Conservation (phyloP, 2,113 vertebrate genomes). For the Colossoma macropomum region DNA sequence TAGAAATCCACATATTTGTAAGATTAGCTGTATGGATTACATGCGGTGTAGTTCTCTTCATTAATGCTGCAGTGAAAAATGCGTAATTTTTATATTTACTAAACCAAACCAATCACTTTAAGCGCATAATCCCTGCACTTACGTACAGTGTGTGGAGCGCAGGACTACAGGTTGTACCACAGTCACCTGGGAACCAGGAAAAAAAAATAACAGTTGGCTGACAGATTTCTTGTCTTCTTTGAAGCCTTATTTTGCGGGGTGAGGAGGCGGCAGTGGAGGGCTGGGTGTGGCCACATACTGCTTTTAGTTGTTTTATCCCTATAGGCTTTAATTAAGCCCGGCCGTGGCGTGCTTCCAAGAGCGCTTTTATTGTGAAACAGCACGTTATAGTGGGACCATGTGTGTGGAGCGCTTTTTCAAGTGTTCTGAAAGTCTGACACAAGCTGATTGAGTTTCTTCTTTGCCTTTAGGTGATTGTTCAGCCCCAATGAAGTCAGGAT, state of each 20-base stretch:
- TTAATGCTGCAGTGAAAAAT: too few species aligned
- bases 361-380: background rate
- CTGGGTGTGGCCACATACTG: slow-evolving; percentile 59
- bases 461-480: slow-evolving; percentile 45
- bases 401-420: background rate
- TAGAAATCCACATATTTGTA: background rate
- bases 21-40: background rate
- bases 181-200: slow-evolving; percentile 26
- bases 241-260: background rate
- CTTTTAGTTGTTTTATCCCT: slow-evolving; percentile 35
- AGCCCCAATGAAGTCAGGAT: slow-evolving; percentile 70
- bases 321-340: slow-evolving; percentile 25
- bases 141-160: too few species aligned
- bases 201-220: slow-evolving; percentile 26
- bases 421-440: background rate
- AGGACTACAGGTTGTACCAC: too few species aligned
- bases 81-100: too few species aligned
- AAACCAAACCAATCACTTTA: too few species aligned
- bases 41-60: background rate
- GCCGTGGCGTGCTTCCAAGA: background rate
- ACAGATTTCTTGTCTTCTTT: slow-evolving; percentile 20
- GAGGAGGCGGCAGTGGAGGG: slow-evolving; percentile 17
- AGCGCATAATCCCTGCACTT: too few species aligned
- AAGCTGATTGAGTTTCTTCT: background rate
- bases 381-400: background rate